Evolutionary conservation across 2,888 invertebrate genomes (phyloP), one percentile per base, ranked within the genome.

Genomic region (Nineta flava): DNA sequence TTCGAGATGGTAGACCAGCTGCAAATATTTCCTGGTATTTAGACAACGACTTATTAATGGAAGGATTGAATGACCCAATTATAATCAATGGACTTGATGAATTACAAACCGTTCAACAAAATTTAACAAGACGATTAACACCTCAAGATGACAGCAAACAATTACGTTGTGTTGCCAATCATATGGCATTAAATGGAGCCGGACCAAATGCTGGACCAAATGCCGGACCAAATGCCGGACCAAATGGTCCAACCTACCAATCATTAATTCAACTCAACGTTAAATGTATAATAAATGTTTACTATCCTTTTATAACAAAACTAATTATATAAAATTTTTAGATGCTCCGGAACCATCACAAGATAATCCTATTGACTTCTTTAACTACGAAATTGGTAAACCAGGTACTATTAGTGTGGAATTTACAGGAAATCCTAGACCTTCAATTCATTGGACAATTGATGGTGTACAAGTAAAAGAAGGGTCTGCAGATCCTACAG

Each of bases 321-420:
- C 26, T 48, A 9, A 42, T 19, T 34, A 48, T 34, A 47, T 49
- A 49, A 49, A 49, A 50, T 43, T 50, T 53, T 60, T 57, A 86
- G 87, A 80, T 65, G 71, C 77, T 0, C 86, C 86, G 1, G 73
- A 77, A 43, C 70, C 71, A 26, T 68, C 71, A 31, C 7, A 5
- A 26, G 72, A 74, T 1, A 72, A 77, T 10, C 66, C 71, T 0
- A 73, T 77, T 52, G 78, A 80, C 34, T 79, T 80, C 50, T 87
- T 86, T 62, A 87, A 86, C 0, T 76, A 83, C 52, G 80, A 80
- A 53, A 67, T 87, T 53, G 83, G 83, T 4, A 74, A 75, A 40
- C 75, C 77, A n/a, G 87, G 83, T 1, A 69, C 74, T 2, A 76
- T 88, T 48, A 80, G 79, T 54, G 76, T 87, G n/a, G 80, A 80